A percentile compares a stretch with the other conserved stretches of the same genome.
Evolutionary conservation across 2,113 vertebrate genomes (phyloP).

Genomic region (Dasypus novemcinctus): DNA sequence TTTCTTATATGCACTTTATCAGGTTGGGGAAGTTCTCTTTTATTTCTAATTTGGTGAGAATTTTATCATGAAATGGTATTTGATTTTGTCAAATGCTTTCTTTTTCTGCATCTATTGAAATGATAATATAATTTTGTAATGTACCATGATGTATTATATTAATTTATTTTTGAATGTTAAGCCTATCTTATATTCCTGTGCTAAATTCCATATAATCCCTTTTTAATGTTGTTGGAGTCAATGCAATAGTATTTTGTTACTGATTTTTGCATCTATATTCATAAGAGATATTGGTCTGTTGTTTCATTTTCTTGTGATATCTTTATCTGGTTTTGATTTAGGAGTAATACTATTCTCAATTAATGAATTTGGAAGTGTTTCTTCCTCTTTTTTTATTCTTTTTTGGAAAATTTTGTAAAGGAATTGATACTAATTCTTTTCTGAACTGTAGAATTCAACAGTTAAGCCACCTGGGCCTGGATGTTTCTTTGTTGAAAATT

Average conservation of each 20-base stretch:
- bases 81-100: not conserved
- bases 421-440: not conserved
- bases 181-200: not conserved
- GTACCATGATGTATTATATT: not conserved
- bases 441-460: conserved; percentile 31
- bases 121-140: not conserved
- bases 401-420: not conserved
- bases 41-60: not conserved
- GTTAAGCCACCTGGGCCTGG: not conserved
- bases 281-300: not conserved
- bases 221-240: conserved; percentile 6
- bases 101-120: conserved; percentile 21
- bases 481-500: not conserved
- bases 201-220: conserved; percentile 27
- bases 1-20: not conserved
- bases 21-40: not conserved
- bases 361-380: not conserved
- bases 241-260: conserved; percentile 22
- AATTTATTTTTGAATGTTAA: conserved; percentile 50
- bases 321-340: not conserved
- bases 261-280: not conserved
- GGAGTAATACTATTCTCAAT: not conserved
- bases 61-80: not conserved
- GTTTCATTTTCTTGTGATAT: too few species aligned
- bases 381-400: not conserved